Evolutionary conservation across 1,140 invertebrate genomes (phyloP).

Genomic region (Cecropterus lyciades): DNA sequence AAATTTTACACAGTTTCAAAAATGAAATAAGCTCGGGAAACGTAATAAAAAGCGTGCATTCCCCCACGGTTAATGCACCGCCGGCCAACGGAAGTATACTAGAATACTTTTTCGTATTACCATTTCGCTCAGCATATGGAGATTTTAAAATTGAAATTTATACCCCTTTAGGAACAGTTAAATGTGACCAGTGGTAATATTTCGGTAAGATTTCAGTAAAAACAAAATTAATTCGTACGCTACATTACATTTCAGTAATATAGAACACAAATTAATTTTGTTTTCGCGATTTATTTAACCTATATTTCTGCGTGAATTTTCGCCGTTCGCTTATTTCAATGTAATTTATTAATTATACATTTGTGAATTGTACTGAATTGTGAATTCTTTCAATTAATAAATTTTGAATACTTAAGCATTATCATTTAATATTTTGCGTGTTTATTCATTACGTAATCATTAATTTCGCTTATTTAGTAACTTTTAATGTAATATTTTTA

Average conservation of each 20-base stretch:
- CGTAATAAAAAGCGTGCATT: conserved; percentile 34
- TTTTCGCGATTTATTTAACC: conserved; percentile 30
- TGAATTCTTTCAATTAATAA: not conserved
- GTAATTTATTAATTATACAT: conserved; percentile 7
- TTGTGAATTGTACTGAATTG: conserved; percentile 8
- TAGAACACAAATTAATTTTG: conserved; percentile 38
- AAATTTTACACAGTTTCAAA: conserved; percentile 26
- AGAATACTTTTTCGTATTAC: conserved; percentile 37
- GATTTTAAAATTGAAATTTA: conserved; percentile 63
- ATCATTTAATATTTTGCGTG: not conserved
- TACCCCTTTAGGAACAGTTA: conserved; percentile 51
- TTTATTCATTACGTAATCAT: no score
- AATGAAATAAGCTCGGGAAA: conserved; percentile 26
- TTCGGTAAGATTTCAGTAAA: conserved; percentile 39
- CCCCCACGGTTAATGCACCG: conserved; percentile 33
- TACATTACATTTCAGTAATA: conserved; percentile 41
- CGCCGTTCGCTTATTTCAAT: conserved; percentile 17
- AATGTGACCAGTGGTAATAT: conserved; percentile 41
- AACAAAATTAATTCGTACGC: no score
- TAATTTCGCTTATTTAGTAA: no score
- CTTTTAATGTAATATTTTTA: no score
- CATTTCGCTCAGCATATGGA: conserved; percentile 39
- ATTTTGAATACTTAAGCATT: not conserved
- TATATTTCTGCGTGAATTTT: conserved; percentile 29
- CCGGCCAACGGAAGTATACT: conserved; percentile 36